phyloP scores from a whole-genome alignment of 2,113 vertebrate genomes.

The Pterocles burchelli region DNA sequence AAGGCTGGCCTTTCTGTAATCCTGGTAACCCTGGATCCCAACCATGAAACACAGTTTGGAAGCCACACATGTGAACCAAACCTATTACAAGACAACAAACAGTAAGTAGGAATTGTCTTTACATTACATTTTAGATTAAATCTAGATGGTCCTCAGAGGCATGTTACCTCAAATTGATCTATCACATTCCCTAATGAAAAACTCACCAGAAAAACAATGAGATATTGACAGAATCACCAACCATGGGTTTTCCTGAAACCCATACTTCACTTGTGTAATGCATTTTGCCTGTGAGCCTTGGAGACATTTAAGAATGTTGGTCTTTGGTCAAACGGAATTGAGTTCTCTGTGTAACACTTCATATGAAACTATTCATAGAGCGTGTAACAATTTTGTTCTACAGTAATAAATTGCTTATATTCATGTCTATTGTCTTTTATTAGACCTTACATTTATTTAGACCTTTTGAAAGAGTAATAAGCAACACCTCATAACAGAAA shows the following conservation, averaged over 20 bases:
- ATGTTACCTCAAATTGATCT: not conserved
- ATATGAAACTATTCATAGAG: not conserved
- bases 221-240: not conserved
- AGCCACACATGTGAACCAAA: not conserved
- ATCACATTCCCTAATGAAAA: not conserved
- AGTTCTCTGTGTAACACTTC: not conserved
- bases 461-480: conserved; percentile 10
- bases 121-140: not conserved
- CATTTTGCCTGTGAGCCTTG: not conserved
- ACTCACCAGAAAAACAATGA: not conserved
- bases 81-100: not conserved
- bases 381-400: not conserved
- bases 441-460: not conserved
- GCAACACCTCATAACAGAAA: not conserved
- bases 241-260: not conserved
- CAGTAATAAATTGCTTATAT: not conserved
- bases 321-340: not conserved
- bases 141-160: not conserved
- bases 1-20: not conserved
- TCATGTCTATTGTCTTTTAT: not conserved
- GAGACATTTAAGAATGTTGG: not conserved
- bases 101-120: not conserved
- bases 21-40: not conserved
- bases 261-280: not conserved
- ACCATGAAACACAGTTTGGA: not conserved